Evolutionary conservation across 2,888 invertebrate species (phyloP), one percentile per base, ranked within the genome.

Genomic region (Aplocera efformata): DNA sequence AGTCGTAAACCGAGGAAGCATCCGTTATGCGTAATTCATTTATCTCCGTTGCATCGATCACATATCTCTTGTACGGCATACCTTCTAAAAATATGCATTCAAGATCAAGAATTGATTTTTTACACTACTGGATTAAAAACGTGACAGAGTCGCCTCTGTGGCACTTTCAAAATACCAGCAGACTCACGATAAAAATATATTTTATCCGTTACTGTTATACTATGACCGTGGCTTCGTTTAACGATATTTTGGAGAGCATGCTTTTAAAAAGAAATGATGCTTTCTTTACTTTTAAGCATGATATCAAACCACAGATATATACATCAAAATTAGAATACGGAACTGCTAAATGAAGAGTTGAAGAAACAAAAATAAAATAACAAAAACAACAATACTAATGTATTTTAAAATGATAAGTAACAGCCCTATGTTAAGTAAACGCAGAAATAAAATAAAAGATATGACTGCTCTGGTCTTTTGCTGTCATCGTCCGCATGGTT

Each of bases 31-130:
- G 32, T 43, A 40, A 40, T 48, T 46, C 37, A 43, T 50, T 43
- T 48, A 50, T 50, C 46, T 44, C 32, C 24, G 40, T 31, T 34
- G 41, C 42, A 53, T 52, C 50, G 47, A 48, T 56, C 46, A 52
- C 50, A 48, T 50, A 48, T 44, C 48, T 50, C 50, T 42, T 44
- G 22, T 20, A 31, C 35, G 34, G 42, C 40, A 41, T 39, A 51
- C 41, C 13, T 31, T 32, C 24, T 29, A 27, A 46, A 47, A 50
- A 55, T 50, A 53, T 51, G 43, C 50, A 47, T 49, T 50, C 34
- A 37, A 32, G 42, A 50, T 53, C 47, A 46, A 44, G 51, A 42
- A 52, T 48, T 39, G 42, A 51, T 51, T 46, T 48, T 48, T 34
- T 48, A 48, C 36, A 50, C 53, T 54, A 53, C 54, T 36, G 44